Evolutionary conservation across 2,797 vertebrate genomes (phyloP).

Genomic region (Poecilia gillii): DNA sequence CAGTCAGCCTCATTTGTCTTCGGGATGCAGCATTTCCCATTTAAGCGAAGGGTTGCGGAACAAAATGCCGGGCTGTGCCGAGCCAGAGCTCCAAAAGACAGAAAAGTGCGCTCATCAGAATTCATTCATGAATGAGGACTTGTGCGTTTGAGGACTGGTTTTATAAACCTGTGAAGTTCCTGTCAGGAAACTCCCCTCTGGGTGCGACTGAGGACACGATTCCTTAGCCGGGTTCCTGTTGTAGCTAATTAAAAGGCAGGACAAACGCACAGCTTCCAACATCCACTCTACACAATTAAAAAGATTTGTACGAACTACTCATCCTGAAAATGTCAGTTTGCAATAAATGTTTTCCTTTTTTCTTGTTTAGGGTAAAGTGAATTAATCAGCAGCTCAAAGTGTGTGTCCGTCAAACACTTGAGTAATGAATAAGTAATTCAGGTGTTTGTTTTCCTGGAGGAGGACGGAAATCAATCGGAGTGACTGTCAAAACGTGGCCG

Average conservation of each 20-base stretch:
- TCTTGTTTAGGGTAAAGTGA: slow-evolving; percentile 40
- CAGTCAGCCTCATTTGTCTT: slow-evolving; percentile 70
- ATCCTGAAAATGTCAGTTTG: slow-evolving; percentile 64
- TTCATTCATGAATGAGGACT: slow-evolving; percentile 38
- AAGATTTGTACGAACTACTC: slow-evolving; percentile 54
- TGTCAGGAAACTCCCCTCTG: slow-evolving; percentile 46
- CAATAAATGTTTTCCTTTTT: slow-evolving; percentile 50
- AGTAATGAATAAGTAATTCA: slow-evolving; percentile 70
- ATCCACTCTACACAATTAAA: slow-evolving; percentile 60
- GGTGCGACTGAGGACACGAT: slow-evolving; percentile 62
- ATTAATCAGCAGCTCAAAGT: slow-evolving; percentile 63
- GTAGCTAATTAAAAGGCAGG: slow-evolving; percentile 69
- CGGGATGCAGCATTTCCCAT: slow-evolving; percentile 58
- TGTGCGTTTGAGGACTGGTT: slow-evolving; percentile 45
- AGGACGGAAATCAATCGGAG: slow-evolving; percentile 56
- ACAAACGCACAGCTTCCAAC: slow-evolving; percentile 55
- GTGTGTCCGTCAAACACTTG: slow-evolving; percentile 56
- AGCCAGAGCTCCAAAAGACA: slow-evolving; percentile 22
- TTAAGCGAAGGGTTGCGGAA: slow-evolving; percentile 74
- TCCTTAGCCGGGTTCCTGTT: slow-evolving; percentile 61
- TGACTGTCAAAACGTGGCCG: slow-evolving; percentile 55
- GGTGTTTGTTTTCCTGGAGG: slow-evolving; percentile 57
- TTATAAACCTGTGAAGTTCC: slow-evolving; percentile 45
- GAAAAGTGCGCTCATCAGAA: background rate
- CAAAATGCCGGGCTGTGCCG: slow-evolving; percentile 54